Conservation (phyloP, 2,888 invertebrate species). For the Orthosia cruda region DNA sequence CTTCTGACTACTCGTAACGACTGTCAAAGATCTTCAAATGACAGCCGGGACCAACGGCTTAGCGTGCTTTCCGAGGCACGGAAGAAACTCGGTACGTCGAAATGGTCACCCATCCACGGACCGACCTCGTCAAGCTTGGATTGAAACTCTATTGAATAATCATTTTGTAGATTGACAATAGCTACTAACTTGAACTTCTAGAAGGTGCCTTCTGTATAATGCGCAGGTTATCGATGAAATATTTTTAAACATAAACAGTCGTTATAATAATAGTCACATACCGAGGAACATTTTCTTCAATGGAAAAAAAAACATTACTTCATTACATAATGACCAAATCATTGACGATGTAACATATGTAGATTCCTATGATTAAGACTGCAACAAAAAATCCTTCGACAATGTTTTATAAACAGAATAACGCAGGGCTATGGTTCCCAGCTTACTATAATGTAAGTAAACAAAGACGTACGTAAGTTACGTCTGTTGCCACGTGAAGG, state of each 20-base stretch:
- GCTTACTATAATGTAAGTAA: constrained; percentile 1
- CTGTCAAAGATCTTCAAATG: too few relatives aligned
- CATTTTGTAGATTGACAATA: too few relatives aligned
- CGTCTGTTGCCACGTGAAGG: not conserved
- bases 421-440: not conserved
- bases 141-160: too few relatives aligned
- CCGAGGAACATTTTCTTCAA: not conserved
- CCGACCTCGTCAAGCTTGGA: too few relatives aligned
- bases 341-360: too few relatives aligned
- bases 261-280: constrained; percentile 14
- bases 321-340: not conserved
- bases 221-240: not conserved
- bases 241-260: not conserved
- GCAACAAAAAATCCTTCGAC: not conserved
- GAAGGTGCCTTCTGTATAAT: too few relatives aligned
- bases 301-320: not conserved
- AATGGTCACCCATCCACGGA: too few relatives aligned
- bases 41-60: too few relatives aligned
- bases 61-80: too few relatives aligned
- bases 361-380: not conserved
- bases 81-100: too few relatives aligned
- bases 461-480: not conserved
- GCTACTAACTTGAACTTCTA: too few relatives aligned
- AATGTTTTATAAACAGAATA: not conserved
- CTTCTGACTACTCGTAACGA: too few relatives aligned